Evolutionary conservation across 2,797 vertebrate species (phyloP).

Genomic region (Enteromius radiatus): DNA sequence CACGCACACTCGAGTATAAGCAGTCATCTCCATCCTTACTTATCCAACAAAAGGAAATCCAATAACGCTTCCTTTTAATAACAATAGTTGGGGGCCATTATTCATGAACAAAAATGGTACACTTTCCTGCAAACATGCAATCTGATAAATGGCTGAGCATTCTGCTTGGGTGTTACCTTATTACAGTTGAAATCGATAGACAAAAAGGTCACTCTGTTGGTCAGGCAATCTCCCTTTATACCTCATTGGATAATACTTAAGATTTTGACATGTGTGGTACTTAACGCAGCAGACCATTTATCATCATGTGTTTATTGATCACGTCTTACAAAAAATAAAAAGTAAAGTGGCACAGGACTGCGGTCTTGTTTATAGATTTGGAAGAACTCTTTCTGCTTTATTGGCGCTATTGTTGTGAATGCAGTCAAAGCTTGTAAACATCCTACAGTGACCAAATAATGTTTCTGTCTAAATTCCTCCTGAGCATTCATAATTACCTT

Average conservation of each 20-base stretch:
- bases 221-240: constrained; percentile 6
- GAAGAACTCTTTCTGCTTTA: constrained; percentile 47
- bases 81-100: constrained; percentile 10
- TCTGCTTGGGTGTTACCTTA: neutral
- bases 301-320: neutral
- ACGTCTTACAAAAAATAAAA: neutral
- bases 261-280: neutral
- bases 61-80: constrained; percentile 35
- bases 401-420: constrained; percentile 58
- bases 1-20: constrained; percentile 1
- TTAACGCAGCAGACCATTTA: neutral
- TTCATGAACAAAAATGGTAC: constrained; percentile 40
- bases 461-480: constrained; percentile 58
- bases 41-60: constrained; percentile 34
- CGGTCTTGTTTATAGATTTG: neutral
- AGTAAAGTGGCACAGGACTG: neutral
- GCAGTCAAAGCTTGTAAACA: constrained; percentile 66
- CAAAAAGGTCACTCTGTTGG: constrained; percentile 35
- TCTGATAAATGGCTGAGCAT: constrained; percentile 29
- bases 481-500: constrained; percentile 49
- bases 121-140: constrained; percentile 36
- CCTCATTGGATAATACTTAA: constrained; percentile 2
- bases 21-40: constrained; percentile 7
- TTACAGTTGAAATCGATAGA: constrained; percentile 48
- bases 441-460: constrained; percentile 67